These are phyloP conservation scores for Calyptommatus sinebrachiatus DNA, from an alignment of 2,113 vertebrate species.

Conservation along the genomic window DNA sequence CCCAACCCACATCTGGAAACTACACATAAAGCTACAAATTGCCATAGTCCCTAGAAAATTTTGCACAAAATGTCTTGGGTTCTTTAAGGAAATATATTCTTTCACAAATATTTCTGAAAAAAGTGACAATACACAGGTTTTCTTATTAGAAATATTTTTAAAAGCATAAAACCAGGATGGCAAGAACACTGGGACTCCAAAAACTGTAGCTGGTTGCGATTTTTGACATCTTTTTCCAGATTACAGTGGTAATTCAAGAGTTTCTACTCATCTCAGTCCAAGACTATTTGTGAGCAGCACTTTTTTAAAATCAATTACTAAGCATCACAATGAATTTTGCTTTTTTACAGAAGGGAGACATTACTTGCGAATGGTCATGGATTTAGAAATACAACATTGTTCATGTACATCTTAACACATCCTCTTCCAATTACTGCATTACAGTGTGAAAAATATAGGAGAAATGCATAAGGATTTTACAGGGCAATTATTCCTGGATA, in stretches of 20 bases:
- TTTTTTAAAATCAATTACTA: neutral
- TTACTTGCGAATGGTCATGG: neutral
- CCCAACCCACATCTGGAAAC: too few species aligned
- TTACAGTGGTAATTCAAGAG: neutral
- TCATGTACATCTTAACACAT: neutral
- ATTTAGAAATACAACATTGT: neutral
- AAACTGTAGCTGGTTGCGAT: too few species aligned
- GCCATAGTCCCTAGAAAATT: too few species aligned
- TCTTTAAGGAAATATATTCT: too few species aligned
- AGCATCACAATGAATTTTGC: neutral
- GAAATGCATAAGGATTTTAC: neutral
- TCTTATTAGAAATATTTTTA: too few species aligned
- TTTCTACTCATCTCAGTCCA: neutral
- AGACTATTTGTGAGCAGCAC: neutral
- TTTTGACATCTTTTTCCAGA: too few species aligned
- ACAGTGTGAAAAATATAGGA: neutral
- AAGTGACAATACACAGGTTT: too few species aligned
- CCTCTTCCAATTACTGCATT: neutral
- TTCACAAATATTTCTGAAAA: too few species aligned
- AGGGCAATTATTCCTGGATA: neutral
- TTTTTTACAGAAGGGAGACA: neutral
- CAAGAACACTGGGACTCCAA: too few species aligned
- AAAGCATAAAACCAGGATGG: too few species aligned
- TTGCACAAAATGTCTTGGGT: too few species aligned
- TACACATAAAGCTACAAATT: too few species aligned